Percentiles rank a stretch among this genome's conserved stretches.
Conservation (phyloP, 2,888 invertebrate genomes). For the Synergus japonicus region DNA sequence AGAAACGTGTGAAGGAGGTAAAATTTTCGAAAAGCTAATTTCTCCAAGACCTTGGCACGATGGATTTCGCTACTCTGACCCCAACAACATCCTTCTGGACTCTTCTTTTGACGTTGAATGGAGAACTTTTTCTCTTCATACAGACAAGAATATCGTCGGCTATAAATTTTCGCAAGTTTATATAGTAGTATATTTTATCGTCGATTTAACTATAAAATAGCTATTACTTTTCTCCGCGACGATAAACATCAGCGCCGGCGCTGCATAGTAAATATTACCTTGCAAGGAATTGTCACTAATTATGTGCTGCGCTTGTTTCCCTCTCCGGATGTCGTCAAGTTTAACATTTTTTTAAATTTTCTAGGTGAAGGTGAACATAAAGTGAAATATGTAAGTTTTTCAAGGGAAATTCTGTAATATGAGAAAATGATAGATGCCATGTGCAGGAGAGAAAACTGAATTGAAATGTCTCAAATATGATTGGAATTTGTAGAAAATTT, state of each 20-base stretch:
- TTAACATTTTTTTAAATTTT: background rate
- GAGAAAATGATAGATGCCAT: too few relatives aligned
- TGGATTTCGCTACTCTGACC: slow-evolving; percentile 2
- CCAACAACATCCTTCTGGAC: background rate
- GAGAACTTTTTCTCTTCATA: slow-evolving; percentile 2
- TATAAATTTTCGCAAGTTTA: slow-evolving; percentile 48
- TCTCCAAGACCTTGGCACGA: background rate
- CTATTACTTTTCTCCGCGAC: slow-evolving; percentile 47
- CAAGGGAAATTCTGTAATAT: too few relatives aligned
- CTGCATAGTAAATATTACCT: slow-evolving; percentile 21
- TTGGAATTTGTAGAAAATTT: too few relatives aligned
- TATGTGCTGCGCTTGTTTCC: background rate
- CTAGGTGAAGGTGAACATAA: background rate
- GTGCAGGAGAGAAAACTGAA: too few relatives aligned
- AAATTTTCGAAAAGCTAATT: background rate
- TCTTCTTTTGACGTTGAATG: slow-evolving; percentile 3
- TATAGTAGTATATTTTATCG: slow-evolving; percentile 49
- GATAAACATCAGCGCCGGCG: slow-evolving; percentile 45
- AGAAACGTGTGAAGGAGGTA: background rate
- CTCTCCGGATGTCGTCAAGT: background rate
- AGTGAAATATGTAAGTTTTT: too few relatives aligned
- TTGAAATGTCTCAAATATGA: too few relatives aligned
- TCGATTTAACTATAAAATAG: slow-evolving; percentile 48
- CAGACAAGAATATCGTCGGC: slow-evolving; percentile 21
- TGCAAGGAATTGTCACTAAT: slow-evolving; percentile 8